Percentiles rank a stretch among this genome's conserved stretches.
Evolutionary conservation across 2,888 invertebrate species (phyloP).

Genomic region (Vesta saturnalis): DNA sequence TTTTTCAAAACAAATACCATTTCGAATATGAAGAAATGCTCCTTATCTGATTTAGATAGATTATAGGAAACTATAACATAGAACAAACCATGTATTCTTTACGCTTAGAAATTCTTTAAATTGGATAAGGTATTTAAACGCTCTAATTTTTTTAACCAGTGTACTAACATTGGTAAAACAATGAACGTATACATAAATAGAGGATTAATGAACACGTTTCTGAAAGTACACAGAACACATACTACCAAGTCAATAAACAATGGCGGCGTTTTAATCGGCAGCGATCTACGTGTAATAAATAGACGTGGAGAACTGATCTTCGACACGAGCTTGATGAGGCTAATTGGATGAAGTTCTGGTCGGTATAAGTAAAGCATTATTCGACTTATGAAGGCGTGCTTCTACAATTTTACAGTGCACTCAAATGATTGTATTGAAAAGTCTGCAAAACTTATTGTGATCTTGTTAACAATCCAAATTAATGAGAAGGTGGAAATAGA

Average conservation of each 20-base stretch:
- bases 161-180: constrained; percentile 29
- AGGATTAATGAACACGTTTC: constrained; percentile 42
- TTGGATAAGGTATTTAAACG: neutral
- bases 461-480: constrained; percentile 1
- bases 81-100: neutral
- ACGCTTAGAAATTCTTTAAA: neutral
- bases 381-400: constrained; percentile 43
- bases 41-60: no score
- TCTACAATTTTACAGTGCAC: constrained; percentile 29
- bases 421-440: constrained; percentile 26
- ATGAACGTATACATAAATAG: constrained; percentile 29
- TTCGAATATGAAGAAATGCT: no score
- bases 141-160: neutral
- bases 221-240: constrained; percentile 37
- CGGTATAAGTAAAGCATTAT: constrained; percentile 43
- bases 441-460: constrained; percentile 12
- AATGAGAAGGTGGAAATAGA: neutral
- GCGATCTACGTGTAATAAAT: constrained; percentile 46
- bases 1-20: no score
- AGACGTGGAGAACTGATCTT: constrained; percentile 46
- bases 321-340: constrained; percentile 46
- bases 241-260: constrained; percentile 43
- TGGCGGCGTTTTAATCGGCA: constrained; percentile 46
- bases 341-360: constrained; percentile 45
- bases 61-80: no score